Evolutionary conservation across 2,797 vertebrate genomes (phyloP).

Genomic region (Paguma larvata): DNA sequence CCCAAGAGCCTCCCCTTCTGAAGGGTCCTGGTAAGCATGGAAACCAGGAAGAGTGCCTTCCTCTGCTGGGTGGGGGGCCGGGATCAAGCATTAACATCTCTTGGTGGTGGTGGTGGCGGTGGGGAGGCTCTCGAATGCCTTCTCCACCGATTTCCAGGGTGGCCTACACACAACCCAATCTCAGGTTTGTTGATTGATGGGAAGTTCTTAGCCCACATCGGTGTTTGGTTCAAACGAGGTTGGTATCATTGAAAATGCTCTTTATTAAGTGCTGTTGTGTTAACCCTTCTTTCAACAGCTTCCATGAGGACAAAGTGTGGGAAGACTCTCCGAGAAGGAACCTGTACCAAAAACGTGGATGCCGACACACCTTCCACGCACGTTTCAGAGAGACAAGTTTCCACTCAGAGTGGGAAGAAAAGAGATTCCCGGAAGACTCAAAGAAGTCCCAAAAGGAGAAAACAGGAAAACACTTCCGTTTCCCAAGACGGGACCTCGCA

Average conservation of each 20-base stretch:
- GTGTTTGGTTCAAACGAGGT: background rate
- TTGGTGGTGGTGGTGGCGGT: no score
- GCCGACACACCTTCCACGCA: fast-evolving
- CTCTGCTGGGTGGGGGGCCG: fast-evolving
- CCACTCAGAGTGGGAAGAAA: fast-evolving
- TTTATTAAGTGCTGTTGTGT: background rate
- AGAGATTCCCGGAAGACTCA: background rate
- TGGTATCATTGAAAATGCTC: background rate
- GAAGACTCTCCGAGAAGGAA: background rate
- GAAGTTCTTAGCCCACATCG: background rate
- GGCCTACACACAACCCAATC: no score
- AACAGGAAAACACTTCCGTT: fast-evolving
- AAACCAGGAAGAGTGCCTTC: fast-evolving
- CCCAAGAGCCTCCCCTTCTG: background rate
- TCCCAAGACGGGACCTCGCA: fast-evolving
- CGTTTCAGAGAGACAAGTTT: background rate
- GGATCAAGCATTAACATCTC: fast-evolving
- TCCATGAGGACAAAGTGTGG: fast-evolving
- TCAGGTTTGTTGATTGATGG: background rate
- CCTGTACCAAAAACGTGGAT: fast-evolving
- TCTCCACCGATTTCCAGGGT: no score
- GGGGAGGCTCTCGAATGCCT: fast-evolving
- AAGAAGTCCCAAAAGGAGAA: background rate
- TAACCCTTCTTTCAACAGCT: background rate
- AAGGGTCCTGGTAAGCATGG: background rate